phyloP scores from a whole-genome alignment of 2,888 invertebrate species.

The Scotopteryx bipunctaria region DNA sequence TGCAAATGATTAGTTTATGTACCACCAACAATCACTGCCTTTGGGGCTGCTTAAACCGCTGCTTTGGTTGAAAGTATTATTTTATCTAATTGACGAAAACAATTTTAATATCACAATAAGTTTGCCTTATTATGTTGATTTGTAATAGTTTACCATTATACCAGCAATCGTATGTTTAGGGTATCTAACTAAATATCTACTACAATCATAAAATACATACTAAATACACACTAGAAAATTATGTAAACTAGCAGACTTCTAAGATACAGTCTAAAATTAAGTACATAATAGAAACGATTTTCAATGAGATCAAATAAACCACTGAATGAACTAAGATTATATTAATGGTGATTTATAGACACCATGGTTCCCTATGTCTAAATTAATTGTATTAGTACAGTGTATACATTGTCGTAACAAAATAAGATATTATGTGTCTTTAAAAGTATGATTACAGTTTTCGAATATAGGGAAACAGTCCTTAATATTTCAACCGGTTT shows the following conservation, averaged over 20 bases:
- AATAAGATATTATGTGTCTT: no score
- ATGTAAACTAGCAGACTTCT: constrained; percentile 14
- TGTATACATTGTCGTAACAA: no score
- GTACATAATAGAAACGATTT: constrained; percentile 31
- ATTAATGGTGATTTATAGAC: background rate
- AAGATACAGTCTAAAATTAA: constrained; percentile 19
- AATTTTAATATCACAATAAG: background rate
- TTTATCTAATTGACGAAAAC: background rate
- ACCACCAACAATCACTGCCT: no score
- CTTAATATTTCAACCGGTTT: no score
- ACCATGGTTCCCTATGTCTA: no score
- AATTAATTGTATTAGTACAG: no score
- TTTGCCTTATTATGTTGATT: background rate
- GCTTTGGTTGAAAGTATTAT: background rate
- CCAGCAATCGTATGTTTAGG: background rate
- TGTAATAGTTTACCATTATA: background rate
- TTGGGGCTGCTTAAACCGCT: background rate
- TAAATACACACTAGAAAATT: background rate
- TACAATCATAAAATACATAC: background rate
- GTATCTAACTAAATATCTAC: background rate
- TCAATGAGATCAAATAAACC: constrained; percentile 50
- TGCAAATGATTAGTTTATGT: no score
- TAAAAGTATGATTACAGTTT: no score
- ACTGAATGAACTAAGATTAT: constrained; percentile 20
- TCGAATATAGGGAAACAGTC: no score